Evolutionary conservation across 2,797 vertebrate species (phyloP).

Genomic region (Scomberomorus guttatus): DNA sequence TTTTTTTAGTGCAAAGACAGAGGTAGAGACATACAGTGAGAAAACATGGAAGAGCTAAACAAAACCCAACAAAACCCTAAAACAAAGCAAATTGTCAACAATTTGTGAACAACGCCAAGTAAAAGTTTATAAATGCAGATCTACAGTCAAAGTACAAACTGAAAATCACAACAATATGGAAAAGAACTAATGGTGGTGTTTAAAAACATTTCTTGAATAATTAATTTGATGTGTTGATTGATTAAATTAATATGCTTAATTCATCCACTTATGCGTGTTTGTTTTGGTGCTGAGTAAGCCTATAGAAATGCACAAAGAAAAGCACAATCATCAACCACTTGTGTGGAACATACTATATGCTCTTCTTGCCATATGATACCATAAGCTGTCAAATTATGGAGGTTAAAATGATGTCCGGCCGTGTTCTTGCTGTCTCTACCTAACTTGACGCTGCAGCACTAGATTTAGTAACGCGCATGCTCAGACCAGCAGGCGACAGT

Average conservation of each 20-base stretch:
- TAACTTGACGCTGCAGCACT: not conserved
- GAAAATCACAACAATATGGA: not conserved
- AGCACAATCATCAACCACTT: not conserved
- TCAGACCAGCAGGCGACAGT: not conserved
- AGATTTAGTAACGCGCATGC: constrained; percentile 38
- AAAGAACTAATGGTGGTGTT: not conserved
- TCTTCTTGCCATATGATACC: too few relatives aligned
- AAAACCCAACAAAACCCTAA: too few relatives aligned
- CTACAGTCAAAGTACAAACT: too few relatives aligned
- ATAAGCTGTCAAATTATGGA: not conserved
- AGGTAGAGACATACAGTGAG: too few relatives aligned
- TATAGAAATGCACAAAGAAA: too few relatives aligned
- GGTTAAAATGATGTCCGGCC: constrained; percentile 3
- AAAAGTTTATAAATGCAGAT: too few relatives aligned
- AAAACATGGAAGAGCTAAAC: too few relatives aligned
- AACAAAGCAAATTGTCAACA: too few relatives aligned
- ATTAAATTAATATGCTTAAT: not conserved
- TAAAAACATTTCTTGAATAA: not conserved
- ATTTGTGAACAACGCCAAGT: too few relatives aligned
- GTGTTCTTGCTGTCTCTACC: not conserved
- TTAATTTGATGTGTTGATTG: not conserved
- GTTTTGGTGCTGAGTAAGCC: not conserved
- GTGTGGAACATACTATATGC: not conserved
- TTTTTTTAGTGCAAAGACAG: too few relatives aligned
- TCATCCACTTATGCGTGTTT: not conserved